Evolutionary conservation across 2,888 invertebrate genomes (phyloP).

Genomic region (Caenorhabditis sp.): DNA sequence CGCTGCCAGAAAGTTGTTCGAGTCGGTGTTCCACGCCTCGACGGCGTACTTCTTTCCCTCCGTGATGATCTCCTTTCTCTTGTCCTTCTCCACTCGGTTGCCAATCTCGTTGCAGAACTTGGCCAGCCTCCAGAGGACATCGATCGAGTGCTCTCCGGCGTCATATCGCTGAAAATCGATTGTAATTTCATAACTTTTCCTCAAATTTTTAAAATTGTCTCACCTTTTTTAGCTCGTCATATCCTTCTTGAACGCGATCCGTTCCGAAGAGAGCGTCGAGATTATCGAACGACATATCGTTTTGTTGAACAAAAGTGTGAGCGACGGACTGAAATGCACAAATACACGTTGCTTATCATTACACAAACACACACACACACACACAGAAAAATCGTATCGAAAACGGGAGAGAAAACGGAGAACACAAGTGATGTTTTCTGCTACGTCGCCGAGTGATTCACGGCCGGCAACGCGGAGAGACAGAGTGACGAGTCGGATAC

Average conservation of each 20-base stretch:
- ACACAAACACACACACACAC: too few relatives aligned
- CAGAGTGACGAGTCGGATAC: neutral
- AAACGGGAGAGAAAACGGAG: too few relatives aligned
- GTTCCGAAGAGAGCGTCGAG: constrained; percentile 56
- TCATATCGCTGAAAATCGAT: constrained; percentile 58
- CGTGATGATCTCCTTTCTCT: constrained; percentile 68
- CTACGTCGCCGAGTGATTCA: constrained; percentile 16
- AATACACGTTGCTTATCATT: too few relatives aligned
- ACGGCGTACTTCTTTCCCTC: constrained; percentile 73
- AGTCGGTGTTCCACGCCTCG: constrained; percentile 64
- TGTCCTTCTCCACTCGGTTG: constrained; percentile 54
- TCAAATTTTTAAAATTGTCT: neutral
- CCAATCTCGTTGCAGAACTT: constrained; percentile 67
- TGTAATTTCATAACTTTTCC: neutral
- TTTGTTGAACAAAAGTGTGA: too few relatives aligned
- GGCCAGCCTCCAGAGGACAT: constrained; percentile 73
- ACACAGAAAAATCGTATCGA: too few relatives aligned
- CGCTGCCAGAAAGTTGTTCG: constrained; percentile 69
- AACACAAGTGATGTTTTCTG: too few relatives aligned
- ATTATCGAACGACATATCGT: constrained; percentile 48
- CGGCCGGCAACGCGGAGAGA: neutral
- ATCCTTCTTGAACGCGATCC: constrained; percentile 60
- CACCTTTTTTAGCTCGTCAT: constrained; percentile 64
- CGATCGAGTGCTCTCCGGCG: constrained; percentile 59
- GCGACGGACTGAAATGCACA: too few relatives aligned